These are phyloP conservation scores for Epinotia bilunana DNA, from an alignment of 2,888 invertebrate genomes.

Conservation along the genomic window DNA sequence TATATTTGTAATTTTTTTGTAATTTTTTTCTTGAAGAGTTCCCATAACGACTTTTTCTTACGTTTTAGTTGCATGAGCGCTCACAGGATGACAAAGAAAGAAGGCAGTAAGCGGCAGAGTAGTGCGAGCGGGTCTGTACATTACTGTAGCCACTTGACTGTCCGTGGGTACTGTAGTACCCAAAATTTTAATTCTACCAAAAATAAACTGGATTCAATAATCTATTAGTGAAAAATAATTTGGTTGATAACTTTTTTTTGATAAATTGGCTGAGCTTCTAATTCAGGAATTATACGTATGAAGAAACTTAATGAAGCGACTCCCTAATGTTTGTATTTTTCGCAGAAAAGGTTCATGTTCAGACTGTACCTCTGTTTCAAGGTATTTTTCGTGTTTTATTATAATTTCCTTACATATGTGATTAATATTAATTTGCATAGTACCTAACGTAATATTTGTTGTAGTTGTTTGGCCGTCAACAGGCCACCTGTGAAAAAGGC, in stretches of 20 bases:
- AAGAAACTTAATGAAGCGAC: not conserved
- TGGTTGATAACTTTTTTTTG: too few species aligned
- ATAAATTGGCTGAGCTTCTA: not conserved
- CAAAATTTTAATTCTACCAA: not conserved
- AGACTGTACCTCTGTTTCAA: conserved; percentile 40
- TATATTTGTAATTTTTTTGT: not conserved
- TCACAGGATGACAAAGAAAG: conserved; percentile 10
- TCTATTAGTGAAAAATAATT: too few species aligned
- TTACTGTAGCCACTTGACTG: not conserved
- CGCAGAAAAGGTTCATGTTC: conserved; percentile 49
- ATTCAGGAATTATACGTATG: not conserved
- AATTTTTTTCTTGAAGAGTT: not conserved
- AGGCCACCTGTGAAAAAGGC: conserved; percentile 47
- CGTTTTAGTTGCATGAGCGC: conserved; percentile 7
- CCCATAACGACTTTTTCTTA: not conserved
- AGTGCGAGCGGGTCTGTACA: not conserved
- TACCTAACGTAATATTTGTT: conserved; percentile 2
- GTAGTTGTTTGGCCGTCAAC: conserved; percentile 51
- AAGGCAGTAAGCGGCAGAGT: not conserved
- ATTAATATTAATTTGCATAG: not conserved
- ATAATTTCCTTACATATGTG: not conserved
- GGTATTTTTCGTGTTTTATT: conserved; percentile 39
- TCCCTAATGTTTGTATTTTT: conserved; percentile 14
- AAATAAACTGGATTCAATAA: too few species aligned
- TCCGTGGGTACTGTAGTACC: not conserved